These are phyloP conservation scores for Sardinella longiceps DNA, from an alignment of 2,797 vertebrate species.

Conservation along the genomic window DNA sequence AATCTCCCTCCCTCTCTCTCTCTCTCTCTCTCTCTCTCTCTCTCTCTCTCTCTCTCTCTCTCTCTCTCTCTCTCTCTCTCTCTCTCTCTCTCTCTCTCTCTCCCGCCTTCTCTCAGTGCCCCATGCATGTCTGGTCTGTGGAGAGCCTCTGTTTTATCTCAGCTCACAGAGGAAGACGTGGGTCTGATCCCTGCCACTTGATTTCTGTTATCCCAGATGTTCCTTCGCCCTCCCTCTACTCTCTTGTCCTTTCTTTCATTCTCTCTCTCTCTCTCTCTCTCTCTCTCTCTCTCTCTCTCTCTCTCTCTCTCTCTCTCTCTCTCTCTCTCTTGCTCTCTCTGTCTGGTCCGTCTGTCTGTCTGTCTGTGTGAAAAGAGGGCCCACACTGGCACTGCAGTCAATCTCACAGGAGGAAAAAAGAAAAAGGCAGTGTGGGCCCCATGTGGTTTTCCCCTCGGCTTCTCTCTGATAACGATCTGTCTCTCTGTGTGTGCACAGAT, in stretches of 20 bases:
- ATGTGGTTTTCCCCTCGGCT: constrained; percentile 27
- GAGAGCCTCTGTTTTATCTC: constrained; percentile 60
- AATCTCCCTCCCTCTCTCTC: neutral
- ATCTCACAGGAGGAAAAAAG: neutral
- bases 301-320: neutral
- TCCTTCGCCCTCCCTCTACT: constrained; percentile 32
- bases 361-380: neutral
- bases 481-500: constrained; percentile 24
- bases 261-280: neutral
- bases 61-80: neutral
- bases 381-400: constrained; percentile 37
- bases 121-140: neutral
- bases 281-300: neutral
- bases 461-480: constrained; percentile 35
- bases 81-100: constrained; percentile 14
- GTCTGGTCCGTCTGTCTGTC: neutral
- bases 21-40: neutral
- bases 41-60: constrained; percentile 22
- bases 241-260: neutral
- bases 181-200: constrained; percentile 59
- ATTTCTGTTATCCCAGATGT: constrained; percentile 63
- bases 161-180: constrained; percentile 50
- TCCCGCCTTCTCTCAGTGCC: constrained; percentile 28
- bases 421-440: constrained; percentile 29
- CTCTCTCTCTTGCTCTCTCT: neutral